A percentile compares a stretch with the other conserved stretches of the same genome.
Conservation (phyloP, 2,888 invertebrate species). For the Chromoteleia sp. region DNA sequence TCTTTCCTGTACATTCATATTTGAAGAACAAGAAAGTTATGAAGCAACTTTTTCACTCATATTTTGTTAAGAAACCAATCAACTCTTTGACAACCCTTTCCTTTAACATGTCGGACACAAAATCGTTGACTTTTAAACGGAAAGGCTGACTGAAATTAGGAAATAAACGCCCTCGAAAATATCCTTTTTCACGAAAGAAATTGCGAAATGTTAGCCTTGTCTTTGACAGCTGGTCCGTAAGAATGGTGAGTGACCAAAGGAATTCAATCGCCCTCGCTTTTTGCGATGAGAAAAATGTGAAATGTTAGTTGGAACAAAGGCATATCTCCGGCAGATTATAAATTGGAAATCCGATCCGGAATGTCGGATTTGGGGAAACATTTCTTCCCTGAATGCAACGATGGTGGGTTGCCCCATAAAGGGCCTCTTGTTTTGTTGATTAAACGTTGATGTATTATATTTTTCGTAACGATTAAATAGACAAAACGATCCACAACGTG, state of each 20-base stretch:
- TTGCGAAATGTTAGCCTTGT: constrained; percentile 7
- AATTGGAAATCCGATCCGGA: constrained; percentile 28
- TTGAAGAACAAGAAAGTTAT: no score
- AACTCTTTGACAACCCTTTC: no score
- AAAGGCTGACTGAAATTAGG: constrained; percentile 8
- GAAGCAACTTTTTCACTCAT: no score
- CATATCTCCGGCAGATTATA: constrained; percentile 19
- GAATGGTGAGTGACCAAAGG: constrained; percentile 25
- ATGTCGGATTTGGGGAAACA: constrained; percentile 17
- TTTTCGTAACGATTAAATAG: constrained; percentile 5
- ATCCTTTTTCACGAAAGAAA: constrained; percentile 12
- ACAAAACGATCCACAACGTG: constrained; percentile 3
- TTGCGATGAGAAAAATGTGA: constrained; percentile 15
- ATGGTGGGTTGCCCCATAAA: constrained; percentile 3
- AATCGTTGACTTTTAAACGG: constrained; percentile 10
- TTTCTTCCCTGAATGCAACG: background rate
- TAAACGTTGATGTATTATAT: constrained; percentile 3
- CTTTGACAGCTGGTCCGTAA: constrained; percentile 23
- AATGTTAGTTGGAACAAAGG: constrained; percentile 21
- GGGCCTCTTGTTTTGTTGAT: background rate
- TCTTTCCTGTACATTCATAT: no score
- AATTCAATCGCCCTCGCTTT: constrained; percentile 42
- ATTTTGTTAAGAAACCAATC: no score
- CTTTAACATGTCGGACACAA: no score
- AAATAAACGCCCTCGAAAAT: constrained; percentile 19